A percentile compares a stretch with the other conserved stretches of the same genome.
Conservation (phyloP, 2,888 invertebrate genomes). For the Brachyptera putata region DNA sequence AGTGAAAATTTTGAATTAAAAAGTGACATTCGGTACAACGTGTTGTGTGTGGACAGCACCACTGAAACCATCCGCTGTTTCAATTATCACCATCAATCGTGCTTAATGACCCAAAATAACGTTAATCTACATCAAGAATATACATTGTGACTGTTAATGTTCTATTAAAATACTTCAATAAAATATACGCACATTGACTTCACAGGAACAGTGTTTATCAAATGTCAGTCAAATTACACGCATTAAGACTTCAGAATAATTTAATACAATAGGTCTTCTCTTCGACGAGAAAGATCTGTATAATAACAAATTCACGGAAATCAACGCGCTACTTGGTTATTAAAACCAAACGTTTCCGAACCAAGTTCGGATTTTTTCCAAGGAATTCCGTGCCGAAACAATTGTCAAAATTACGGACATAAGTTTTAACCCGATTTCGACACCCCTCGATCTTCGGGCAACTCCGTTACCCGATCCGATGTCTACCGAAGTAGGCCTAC, state of each 20-base stretch:
- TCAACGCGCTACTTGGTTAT: not conserved
- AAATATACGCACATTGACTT: no score
- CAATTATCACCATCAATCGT: not conserved
- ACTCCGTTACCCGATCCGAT: slow-evolving; percentile 37
- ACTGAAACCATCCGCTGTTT: not conserved
- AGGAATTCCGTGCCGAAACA: slow-evolving; percentile 24
- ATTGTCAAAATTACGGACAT: slow-evolving; percentile 33
- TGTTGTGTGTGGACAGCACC: not conserved
- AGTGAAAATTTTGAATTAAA: not conserved
- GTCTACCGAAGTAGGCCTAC: slow-evolving; percentile 35
- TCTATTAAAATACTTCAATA: not conserved
- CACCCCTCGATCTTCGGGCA: slow-evolving; percentile 40
- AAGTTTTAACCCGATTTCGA: slow-evolving; percentile 38
- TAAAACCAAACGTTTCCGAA: slow-evolving; percentile 9
- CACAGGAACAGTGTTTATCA: no score
- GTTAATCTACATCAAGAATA: slow-evolving; percentile 1
- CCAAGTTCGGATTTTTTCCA: slow-evolving; percentile 37
- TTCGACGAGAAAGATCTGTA: not conserved
- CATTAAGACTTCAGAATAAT: not conserved
- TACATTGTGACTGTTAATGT: not conserved
- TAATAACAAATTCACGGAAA: not conserved
- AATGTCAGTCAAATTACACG: not conserved
- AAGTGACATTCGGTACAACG: not conserved
- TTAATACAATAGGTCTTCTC: not conserved
- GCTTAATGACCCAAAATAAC: not conserved